phyloP scores from a whole-genome alignment of 2,113 vertebrate genomes.

The Oncorhynchus tshawytscha region DNA sequence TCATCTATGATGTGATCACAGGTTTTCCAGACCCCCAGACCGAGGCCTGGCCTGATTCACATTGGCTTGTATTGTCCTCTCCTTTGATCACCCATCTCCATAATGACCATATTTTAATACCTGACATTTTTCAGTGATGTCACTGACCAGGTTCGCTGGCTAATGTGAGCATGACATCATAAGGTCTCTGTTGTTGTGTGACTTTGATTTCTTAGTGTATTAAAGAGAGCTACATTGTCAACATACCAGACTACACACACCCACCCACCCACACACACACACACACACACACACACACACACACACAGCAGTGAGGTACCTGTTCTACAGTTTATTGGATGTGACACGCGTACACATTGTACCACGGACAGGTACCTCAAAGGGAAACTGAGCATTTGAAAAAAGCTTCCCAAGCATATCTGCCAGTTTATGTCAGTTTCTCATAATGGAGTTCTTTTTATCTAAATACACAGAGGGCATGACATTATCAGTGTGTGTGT shows the following conservation, averaged over 20 bases:
- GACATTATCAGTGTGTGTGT: too few relatives aligned
- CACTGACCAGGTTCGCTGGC: too few relatives aligned
- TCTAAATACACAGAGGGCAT: too few relatives aligned
- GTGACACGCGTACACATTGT: background rate
- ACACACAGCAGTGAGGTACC: background rate
- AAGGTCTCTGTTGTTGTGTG: background rate
- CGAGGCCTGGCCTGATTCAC: background rate
- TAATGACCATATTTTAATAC: too few relatives aligned
- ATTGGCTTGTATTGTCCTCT: background rate
- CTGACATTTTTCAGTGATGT: too few relatives aligned
- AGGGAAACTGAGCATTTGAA: background rate
- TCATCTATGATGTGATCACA: background rate
- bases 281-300: too few relatives aligned
- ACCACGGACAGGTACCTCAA: background rate
- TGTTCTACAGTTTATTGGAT: background rate
- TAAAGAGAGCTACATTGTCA: background rate
- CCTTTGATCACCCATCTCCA: background rate
- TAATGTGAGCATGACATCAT: too few relatives aligned
- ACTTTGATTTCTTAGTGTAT: background rate
- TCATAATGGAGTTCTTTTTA: too few relatives aligned
- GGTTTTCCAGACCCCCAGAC: background rate
- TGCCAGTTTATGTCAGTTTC: too few relatives aligned
- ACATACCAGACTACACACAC: background rate
- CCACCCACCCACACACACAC: background rate
- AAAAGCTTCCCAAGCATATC: background rate